Evolutionary conservation across 1,140 invertebrate genomes (phyloP), one percentile per base, ranked within the genome.

Genomic region (Drosophila sulfurigaster): DNA sequence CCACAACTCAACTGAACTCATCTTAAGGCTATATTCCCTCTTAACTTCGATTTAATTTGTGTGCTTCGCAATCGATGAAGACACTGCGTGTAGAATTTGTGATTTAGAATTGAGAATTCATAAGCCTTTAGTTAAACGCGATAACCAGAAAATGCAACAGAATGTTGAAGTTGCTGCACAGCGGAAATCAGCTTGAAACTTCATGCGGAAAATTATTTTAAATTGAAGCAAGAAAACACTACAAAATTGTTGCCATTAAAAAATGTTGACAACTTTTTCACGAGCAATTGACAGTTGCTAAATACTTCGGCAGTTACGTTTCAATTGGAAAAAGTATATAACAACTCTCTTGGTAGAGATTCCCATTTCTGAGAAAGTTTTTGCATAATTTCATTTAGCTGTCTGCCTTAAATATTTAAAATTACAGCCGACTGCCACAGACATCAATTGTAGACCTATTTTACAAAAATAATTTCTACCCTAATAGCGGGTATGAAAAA

Each of bases 1-100:
- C 56, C 56, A 5, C 5, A 41, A 49, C 20, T 28, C 38, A 38
- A 10, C 35, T 25, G 0, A 25, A 3, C 16, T 8, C 32, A 35
- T 5, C 48, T 3, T 16, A 48, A 77, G 32, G n/a, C 25, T 35
- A 25, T 51, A 60, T 54, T 52, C 46, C 3, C 43, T 56, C 41
- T 32, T 83, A 79, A 82, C 38, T 72, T 76, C 58, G 62, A 82
- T 82, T 77, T 83, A 72, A 83, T 83, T 83, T 82, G 72, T 79
- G 81, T 65, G 63, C 60, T 35, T 48, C 46, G n/a, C 51, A 51
- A 48, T 68, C 58, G 68, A 78, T 78, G 79, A 64, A 78, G 49
- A 52, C 62, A 66, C 73, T 78, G 65, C 79, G 68, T 64, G 30
- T 10, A 30, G 46, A 58, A 66, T 64, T 75, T 70, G 15, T 51